phyloP scores from a whole-genome alignment of 2,797 vertebrate species.

The Amphiprion clarkii region DNA sequence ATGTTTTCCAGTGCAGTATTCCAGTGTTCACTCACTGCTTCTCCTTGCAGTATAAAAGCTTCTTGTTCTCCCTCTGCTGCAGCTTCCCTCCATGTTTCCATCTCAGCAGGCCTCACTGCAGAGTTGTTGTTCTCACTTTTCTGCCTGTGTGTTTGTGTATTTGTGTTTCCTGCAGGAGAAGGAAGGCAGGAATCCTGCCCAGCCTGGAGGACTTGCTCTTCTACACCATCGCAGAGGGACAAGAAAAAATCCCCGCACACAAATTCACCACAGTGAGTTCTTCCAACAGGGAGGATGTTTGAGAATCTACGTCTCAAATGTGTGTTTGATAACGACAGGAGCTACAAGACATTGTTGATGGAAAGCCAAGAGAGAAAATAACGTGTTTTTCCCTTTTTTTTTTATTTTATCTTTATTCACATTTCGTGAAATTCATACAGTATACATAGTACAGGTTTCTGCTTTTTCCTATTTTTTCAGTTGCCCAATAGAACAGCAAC shows the following conservation, averaged over 20 bases:
- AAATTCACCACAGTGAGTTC: constrained; percentile 95
- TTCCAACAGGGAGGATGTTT: background rate
- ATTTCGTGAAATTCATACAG: too few relatives aligned
- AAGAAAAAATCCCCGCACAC: constrained; percentile 98
- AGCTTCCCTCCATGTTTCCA: constrained; percentile 27
- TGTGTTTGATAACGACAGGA: background rate
- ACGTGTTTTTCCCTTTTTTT: too few relatives aligned
- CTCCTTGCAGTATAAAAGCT: constrained; percentile 60
- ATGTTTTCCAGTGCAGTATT: constrained; percentile 31
- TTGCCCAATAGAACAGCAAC: too few relatives aligned
- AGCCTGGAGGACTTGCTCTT: constrained; percentile 98
- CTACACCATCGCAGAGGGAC: constrained; percentile 98
- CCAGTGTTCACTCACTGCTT: constrained; percentile 51
- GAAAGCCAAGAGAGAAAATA: too few relatives aligned
- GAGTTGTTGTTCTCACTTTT: constrained; percentile 22
- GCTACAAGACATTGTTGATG: too few relatives aligned
- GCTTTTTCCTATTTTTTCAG: too few relatives aligned
- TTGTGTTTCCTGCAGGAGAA: constrained; percentile 86
- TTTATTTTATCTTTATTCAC: too few relatives aligned
- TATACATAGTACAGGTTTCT: too few relatives aligned
- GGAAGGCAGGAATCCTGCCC: constrained; percentile 93
- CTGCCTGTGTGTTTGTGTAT: constrained; percentile 14
- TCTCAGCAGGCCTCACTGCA: background rate
- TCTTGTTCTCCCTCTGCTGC: constrained; percentile 41
- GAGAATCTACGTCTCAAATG: background rate